Evolutionary conservation across 2,888 invertebrate species (phyloP).

Genomic region (Sinhomidia bicolor): DNA sequence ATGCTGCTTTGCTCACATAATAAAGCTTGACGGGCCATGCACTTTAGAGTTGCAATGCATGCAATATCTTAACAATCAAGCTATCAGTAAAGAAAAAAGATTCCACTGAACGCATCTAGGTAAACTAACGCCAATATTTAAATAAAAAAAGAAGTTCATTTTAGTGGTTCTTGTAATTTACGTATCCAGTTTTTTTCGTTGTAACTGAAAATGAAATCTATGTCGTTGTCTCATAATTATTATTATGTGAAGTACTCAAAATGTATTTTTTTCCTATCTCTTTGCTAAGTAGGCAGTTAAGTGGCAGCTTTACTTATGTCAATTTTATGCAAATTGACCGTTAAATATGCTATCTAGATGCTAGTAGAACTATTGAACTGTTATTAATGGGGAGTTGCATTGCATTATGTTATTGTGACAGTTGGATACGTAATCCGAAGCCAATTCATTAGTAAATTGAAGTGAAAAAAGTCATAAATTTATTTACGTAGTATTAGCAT

Average conservation of each 20-base stretch:
- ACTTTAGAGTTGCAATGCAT: background rate
- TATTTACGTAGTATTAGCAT: constrained; percentile 50
- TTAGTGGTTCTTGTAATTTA: constrained; percentile 38
- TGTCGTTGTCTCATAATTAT: background rate
- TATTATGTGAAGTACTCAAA: background rate
- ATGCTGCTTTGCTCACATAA: background rate
- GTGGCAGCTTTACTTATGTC: constrained; percentile 64
- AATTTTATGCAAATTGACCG: constrained; percentile 62
- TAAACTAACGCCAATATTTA: background rate
- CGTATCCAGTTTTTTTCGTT: constrained; percentile 53
- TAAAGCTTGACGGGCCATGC: no score
- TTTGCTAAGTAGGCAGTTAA: constrained; percentile 11
- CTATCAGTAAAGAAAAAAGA: no score
- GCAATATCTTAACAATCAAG: background rate
- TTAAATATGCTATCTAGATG: constrained; percentile 48
- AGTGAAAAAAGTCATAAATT: constrained; percentile 55
- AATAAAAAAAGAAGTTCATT: no score
- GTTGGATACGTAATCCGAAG: constrained; percentile 51
- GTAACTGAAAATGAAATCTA: constrained; percentile 18
- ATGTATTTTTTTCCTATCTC: background rate
- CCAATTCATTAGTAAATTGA: constrained; percentile 64
- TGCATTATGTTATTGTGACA: constrained; percentile 43
- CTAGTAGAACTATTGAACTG: constrained; percentile 20
- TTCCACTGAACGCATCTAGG: background rate
- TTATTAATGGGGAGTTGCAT: constrained; percentile 48